Evolutionary conservation across 1,140 invertebrate species (phyloP).

Genomic region (Sminthurides bifidus): DNA sequence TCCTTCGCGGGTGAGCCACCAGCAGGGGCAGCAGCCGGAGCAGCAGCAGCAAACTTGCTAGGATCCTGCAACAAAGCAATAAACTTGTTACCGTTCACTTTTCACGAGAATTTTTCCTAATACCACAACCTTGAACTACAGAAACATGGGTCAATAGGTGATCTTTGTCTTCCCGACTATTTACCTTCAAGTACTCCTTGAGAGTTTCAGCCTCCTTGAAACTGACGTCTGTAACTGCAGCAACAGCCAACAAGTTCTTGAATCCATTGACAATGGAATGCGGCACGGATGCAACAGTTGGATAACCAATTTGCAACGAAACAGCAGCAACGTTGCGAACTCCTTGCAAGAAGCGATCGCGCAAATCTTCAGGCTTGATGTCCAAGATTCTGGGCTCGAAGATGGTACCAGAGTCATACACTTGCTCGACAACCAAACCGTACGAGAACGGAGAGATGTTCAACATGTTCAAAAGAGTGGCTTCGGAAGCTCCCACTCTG

Average conservation of each 20-base stretch:
- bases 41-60: constrained; percentile 69
- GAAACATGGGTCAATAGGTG: not conserved
- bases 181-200: constrained; percentile 74
- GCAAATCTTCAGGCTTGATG: constrained; percentile 92
- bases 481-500: constrained; percentile 96
- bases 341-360: constrained; percentile 48
- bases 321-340: constrained; percentile 89
- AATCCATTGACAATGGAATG: constrained; percentile 96
- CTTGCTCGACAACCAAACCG: constrained; percentile 79
- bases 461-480: constrained; percentile 98
- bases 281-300: constrained; percentile 88
- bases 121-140: too few relatives aligned
- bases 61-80: constrained; percentile 58
- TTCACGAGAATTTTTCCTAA: too few relatives aligned
- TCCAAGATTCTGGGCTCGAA: constrained; percentile 94
- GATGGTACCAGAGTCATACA: constrained; percentile 96
- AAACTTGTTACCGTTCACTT: constrained; percentile 4
- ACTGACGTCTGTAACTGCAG: constrained; percentile 85
- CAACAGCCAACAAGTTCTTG: constrained; percentile 93
- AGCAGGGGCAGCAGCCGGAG: constrained; percentile 47
- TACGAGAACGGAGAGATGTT: constrained; percentile 99
- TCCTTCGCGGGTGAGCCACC: constrained; percentile 47
- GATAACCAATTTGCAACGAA: constrained; percentile 86
- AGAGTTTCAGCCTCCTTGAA: constrained; percentile 90
- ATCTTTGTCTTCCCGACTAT: not conserved